Conservation (phyloP, 2,113 vertebrate species). For the Solenodon paradoxus region DNA sequence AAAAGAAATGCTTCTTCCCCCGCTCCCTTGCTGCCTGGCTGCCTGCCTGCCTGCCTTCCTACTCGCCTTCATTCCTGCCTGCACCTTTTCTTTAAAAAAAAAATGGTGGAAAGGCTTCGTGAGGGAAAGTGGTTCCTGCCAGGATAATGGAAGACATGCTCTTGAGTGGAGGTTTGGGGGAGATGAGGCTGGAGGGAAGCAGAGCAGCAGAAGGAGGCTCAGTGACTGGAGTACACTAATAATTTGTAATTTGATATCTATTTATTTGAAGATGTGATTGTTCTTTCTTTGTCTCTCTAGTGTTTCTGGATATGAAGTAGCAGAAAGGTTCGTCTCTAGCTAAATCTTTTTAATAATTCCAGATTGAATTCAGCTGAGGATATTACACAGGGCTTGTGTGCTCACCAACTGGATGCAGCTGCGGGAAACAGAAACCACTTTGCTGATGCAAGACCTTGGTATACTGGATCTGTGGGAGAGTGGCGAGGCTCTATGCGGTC, state of each 20-base stretch:
- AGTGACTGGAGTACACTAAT: neutral
- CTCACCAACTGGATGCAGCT: neutral
- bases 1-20: too few species aligned
- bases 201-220: neutral
- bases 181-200: neutral
- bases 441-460: neutral
- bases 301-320: neutral
- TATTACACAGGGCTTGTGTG: neutral
- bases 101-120: neutral
- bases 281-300: neutral
- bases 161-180: neutral
- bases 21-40: too few species aligned
- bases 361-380: neutral
- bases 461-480: neutral
- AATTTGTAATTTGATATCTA: neutral
- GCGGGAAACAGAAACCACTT: neutral
- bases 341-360: neutral
- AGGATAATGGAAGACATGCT: neutral
- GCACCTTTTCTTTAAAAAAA: too few species aligned
- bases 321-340: neutral
- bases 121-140: neutral
- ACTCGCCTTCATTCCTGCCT: too few species aligned
- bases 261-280: neutral
- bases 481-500: neutral
- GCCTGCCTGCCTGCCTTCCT: too few species aligned